Evolutionary conservation across 2,113 vertebrate species (phyloP).

Genomic region (Pantherophis guttatus): DNA sequence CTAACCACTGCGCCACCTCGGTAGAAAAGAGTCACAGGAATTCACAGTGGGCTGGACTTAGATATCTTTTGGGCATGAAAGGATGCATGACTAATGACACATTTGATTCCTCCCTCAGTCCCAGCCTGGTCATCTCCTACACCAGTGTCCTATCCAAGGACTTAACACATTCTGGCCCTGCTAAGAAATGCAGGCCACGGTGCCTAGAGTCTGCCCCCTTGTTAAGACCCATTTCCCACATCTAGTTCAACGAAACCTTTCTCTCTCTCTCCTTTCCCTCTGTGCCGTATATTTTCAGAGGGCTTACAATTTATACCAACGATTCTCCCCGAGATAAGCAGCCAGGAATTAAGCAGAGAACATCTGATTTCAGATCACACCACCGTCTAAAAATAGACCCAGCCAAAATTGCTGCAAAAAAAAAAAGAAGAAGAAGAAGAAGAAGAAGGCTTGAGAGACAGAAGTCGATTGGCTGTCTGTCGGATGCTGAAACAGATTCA

Average conservation of each 20-base stretch:
- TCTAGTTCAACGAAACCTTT: neutral
- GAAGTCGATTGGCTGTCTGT: constrained; percentile 45
- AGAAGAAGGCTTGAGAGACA: constrained; percentile 48
- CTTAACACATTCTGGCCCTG: neutral
- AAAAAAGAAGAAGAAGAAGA: too few species aligned
- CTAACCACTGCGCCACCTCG: too few species aligned
- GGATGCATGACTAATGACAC: too few species aligned
- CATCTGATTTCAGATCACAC: constrained; percentile 59
- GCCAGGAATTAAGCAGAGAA: constrained; percentile 60
- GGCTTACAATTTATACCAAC: constrained; percentile 41
- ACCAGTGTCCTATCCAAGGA: neutral
- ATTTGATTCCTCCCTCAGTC: neutral
- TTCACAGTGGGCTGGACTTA: too few species aligned
- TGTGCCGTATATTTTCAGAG: constrained; percentile 40
- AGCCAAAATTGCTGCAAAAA: constrained; percentile 57
- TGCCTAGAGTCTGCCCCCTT: neutral
- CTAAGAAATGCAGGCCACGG: neutral
- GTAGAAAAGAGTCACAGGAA: too few species aligned
- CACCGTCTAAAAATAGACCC: constrained; percentile 57
- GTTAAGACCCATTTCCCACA: neutral
- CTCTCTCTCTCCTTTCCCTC: neutral
- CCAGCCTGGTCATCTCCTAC: neutral
- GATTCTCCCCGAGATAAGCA: constrained; percentile 46
- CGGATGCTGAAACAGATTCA: constrained; percentile 16
- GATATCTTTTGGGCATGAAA: too few species aligned